Percentiles rank a stretch among this genome's conserved stretches.
phyloP scores from a whole-genome alignment of 2,113 vertebrate species.

The Butorides virescens region DNA sequence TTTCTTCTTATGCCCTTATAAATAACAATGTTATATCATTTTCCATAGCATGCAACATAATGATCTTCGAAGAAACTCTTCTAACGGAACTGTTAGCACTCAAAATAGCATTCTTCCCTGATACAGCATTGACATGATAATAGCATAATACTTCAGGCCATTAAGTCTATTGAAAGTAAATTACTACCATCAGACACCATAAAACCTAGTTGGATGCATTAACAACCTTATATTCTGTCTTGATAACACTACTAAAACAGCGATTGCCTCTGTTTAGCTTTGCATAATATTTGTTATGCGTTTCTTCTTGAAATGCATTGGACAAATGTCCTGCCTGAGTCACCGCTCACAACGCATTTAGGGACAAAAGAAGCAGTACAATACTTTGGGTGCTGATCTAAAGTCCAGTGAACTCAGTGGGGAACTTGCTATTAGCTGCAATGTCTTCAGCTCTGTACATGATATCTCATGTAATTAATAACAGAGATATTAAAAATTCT shows the following conservation, averaged over 20 bases:
- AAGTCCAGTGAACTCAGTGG: neutral
- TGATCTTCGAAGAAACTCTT: neutral
- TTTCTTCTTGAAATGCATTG: neutral
- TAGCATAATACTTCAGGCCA: conserved; percentile 35
- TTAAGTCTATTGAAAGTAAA: conserved; percentile 54
- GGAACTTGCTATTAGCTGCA: neutral
- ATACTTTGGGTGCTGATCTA: neutral
- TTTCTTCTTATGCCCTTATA: neutral
- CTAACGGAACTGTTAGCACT: neutral
- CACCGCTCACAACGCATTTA: neutral
- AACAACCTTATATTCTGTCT: conserved; percentile 10
- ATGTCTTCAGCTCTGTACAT: neutral
- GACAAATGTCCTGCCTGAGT: neutral
- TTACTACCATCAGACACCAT: conserved; percentile 20
- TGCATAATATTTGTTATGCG: neutral
- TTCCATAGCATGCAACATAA: neutral
- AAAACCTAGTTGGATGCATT: conserved; percentile 19
- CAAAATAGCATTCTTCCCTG: neutral
- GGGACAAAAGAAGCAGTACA: neutral
- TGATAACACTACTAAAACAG: neutral
- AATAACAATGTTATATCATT: neutral
- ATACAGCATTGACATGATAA: conserved; percentile 46
- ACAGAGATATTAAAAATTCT: neutral
- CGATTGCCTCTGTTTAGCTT: neutral
- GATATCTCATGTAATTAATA: neutral